phyloP scores from a whole-genome alignment of 1,140 invertebrate species.

The Sipha flava region DNA sequence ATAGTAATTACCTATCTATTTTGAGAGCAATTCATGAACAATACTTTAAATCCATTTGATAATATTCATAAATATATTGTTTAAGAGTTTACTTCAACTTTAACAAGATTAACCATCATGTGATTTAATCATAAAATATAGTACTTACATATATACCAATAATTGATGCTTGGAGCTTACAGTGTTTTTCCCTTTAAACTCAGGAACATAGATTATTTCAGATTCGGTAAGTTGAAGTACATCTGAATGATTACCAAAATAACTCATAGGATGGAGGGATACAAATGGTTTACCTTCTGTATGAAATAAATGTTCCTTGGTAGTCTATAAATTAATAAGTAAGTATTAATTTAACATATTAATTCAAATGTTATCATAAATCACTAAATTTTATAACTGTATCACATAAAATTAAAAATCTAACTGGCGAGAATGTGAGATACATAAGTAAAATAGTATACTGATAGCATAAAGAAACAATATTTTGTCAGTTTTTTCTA shows the following conservation, averaged over 20 bases:
- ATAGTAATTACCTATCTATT: too few species aligned
- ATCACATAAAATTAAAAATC: not conserved
- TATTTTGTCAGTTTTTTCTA: too few species aligned
- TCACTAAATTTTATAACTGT: not conserved
- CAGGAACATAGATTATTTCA: slow-evolving; percentile 57
- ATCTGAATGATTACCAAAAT: slow-evolving; percentile 75
- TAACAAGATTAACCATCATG: too few species aligned
- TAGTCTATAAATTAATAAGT: slow-evolving; percentile 48
- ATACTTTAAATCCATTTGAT: too few species aligned
- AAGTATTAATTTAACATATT: not conserved
- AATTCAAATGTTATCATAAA: not conserved
- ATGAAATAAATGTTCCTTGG: slow-evolving; percentile 86
- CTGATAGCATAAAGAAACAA: too few species aligned
- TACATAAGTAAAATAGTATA: too few species aligned
- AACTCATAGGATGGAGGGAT: slow-evolving; percentile 80
- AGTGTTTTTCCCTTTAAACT: slow-evolving; percentile 58
- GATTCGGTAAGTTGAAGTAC: slow-evolving; percentile 66
- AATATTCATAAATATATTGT: too few species aligned
- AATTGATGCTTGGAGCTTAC: slow-evolving; percentile 80
- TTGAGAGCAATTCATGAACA: too few species aligned
- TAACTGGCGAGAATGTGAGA: too few species aligned
- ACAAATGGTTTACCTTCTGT: slow-evolving; percentile 85
- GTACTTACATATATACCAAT: slow-evolving; percentile 74
- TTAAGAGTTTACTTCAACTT: too few species aligned
- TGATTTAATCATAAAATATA: too few species aligned